These are phyloP conservation scores for Bettongia penicillata DNA, from an alignment of 2,113 vertebrate species.

Conservation along the genomic window DNA sequence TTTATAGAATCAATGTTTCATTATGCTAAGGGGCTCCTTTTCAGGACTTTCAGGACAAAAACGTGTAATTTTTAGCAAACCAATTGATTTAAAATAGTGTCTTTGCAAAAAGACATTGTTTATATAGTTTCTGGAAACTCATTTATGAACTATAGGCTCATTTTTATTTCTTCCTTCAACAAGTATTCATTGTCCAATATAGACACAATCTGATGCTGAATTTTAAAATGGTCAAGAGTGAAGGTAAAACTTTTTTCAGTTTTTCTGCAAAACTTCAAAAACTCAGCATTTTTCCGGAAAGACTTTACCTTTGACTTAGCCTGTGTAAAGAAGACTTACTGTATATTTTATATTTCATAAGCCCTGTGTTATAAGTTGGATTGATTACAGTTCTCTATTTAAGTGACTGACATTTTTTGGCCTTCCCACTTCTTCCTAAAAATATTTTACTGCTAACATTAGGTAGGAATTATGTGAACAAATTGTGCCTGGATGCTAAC, in stretches of 20 bases:
- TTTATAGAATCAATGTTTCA: constrained; percentile 35
- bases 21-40: constrained; percentile 3
- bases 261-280: background rate
- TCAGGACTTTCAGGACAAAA: background rate
- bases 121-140: background rate
- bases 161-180: constrained; percentile 32
- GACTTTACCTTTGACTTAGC: constrained; percentile 57
- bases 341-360: background rate
- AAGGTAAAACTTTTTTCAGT: constrained; percentile 29
- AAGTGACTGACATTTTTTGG: background rate
- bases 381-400: background rate
- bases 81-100: background rate
- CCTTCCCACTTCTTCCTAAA: background rate
- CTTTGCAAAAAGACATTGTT: constrained; percentile 11
- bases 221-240: background rate
- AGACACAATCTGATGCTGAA: background rate
- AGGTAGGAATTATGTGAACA: constrained; percentile 16
- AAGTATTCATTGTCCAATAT: constrained; percentile 15
- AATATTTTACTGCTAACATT: constrained; percentile 18
- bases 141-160: constrained; percentile 34
- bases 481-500: background rate
- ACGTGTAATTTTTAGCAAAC: constrained; percentile 36
- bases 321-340: background rate
- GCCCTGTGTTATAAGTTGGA: constrained; percentile 53
- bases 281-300: background rate